These are phyloP conservation scores for Oriolus oriolus DNA, from an alignment of 2,113 vertebrate species.

Conservation along the genomic window DNA sequence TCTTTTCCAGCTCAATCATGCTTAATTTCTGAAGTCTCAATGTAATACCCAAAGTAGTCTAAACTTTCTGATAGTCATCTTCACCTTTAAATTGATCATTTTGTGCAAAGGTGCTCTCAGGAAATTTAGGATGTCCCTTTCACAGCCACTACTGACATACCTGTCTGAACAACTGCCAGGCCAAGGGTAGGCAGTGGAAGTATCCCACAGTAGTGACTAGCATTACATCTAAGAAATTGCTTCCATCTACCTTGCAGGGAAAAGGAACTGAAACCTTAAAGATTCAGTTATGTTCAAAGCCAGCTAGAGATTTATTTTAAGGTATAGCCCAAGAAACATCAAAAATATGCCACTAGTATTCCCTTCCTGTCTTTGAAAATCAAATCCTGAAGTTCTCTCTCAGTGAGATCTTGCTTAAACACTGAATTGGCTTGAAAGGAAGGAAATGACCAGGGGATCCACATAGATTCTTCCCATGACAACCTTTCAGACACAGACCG, in stretches of 20 bases:
- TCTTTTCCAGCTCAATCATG: neutral
- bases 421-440: neutral
- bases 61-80: neutral
- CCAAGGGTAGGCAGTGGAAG: neutral
- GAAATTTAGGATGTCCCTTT: neutral
- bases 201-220: neutral
- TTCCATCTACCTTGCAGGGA: neutral
- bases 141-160: neutral
- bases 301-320: neutral
- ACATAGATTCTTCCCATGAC: neutral
- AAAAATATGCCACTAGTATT: neutral
- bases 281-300: neutral
- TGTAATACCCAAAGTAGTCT: neutral
- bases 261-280: neutral
- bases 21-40: neutral
- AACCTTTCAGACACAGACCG: neutral
- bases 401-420: neutral
- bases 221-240: neutral
- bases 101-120: neutral
- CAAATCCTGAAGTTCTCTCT: neutral
- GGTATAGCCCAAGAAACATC: neutral
- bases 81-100: neutral
- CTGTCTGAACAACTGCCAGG: neutral
- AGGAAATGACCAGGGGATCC: neutral
- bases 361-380: neutral